Base-by-base conservation (phyloP, 2,797 vertebrate species). In the Australoheros facetus region DNA sequence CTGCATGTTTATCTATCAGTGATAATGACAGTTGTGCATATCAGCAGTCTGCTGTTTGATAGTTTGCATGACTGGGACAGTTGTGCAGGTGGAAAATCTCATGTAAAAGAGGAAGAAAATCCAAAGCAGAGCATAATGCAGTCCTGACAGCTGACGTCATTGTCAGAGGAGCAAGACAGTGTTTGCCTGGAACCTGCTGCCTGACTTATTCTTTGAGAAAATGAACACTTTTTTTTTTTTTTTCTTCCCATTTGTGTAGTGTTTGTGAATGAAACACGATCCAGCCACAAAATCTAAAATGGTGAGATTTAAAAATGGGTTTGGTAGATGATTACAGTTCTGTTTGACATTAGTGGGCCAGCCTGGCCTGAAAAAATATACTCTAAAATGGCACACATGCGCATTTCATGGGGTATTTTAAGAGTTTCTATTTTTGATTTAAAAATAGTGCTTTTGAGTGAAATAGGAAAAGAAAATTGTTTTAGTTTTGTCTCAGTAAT, bases 1-100 rank as follows among this genome's bases (percentile, higher is more conserved):
- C 26, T 76, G 53, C 66, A 28, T 75, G 28, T 83, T 83, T 74
- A 69, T 89, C 75, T 30, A 32, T 3, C 7, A 56, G 59, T 55
- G 32, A 28, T 45, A 74, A 62, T 79, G 57, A 23, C 42, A 39
- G 62, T 64, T 58, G 66, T 72, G 53, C 16, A 73, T 71, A 8
- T 60, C 34, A 55, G 5, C 11, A n/a, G 72, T 73, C 14, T 28
- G 1, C 45, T 30, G 26, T 14, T 0, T 53, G 26, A n/a, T 69
- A 4, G 6, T 51, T 69, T 69, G 26, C 56, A 72, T 34, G 26
- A n/a, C 54, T 4, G 11, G 45, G 60, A 16, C 26, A 17, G 28
- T 37, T 53, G 8, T 5, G n/a, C 13, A 51, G 23, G 26, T 60
- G 14, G 30, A 75, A 59, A 58, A 26, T 17, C 17, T 7, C 21